Percentiles rank a stretch among this genome's conserved stretches.
Evolutionary conservation across 2,888 invertebrate genomes (phyloP).

Genomic region (Troilus luridus): DNA sequence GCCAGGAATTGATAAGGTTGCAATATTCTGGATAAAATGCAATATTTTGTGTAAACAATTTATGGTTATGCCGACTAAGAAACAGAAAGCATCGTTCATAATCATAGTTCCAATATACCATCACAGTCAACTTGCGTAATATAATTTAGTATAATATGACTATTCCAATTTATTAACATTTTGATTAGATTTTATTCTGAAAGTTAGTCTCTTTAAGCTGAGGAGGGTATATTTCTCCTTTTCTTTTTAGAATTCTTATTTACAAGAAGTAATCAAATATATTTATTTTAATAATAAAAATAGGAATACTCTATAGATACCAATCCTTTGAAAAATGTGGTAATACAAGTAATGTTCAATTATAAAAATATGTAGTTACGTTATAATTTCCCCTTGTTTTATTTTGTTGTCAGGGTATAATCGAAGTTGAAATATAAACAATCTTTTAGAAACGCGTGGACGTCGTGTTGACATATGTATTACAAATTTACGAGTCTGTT

Average conservation of each 20-base stretch:
- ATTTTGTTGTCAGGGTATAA: neutral
- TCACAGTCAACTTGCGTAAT: neutral
- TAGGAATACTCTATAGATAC: neutral
- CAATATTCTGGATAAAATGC: too few relatives aligned
- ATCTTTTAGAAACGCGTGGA: neutral
- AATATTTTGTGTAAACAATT: too few relatives aligned
- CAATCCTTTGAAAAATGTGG: neutral
- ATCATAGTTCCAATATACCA: neutral
- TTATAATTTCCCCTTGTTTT: neutral
- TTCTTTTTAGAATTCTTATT: neutral
- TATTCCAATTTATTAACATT: neutral
- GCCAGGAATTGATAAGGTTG: too few relatives aligned
- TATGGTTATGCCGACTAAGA: too few relatives aligned
- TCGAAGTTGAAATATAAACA: neutral
- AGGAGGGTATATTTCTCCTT: neutral
- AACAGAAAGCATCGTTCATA: neutral
- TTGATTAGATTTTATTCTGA: neutral
- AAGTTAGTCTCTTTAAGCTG: neutral
- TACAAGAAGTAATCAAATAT: neutral
- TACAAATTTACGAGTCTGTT: neutral
- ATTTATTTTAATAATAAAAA: neutral
- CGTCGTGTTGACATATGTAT: neutral
- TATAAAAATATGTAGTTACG: neutral
- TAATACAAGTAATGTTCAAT: neutral
- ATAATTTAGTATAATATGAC: neutral